Percentiles rank a stretch among this genome's conserved stretches.
phyloP scores from a whole-genome alignment of 2,797 vertebrate genomes.

The Cossypha niveicapilla region DNA sequence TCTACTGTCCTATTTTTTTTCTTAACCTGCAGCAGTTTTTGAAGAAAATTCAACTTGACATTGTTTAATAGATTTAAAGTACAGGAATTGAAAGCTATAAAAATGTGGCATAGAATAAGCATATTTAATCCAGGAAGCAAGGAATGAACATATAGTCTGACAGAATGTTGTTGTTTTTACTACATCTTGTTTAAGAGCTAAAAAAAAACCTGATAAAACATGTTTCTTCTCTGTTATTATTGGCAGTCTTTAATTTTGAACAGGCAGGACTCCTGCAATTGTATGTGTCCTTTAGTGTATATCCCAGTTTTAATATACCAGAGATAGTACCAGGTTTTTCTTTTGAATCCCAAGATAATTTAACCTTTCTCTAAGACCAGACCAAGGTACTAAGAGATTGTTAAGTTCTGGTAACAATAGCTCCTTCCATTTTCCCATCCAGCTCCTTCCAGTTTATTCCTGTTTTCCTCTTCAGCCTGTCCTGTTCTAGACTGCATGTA shows the following conservation, averaged over 20 bases:
- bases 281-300: background rate
- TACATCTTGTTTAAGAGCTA: slow-evolving; percentile 60
- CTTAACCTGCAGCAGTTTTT: slow-evolving; percentile 66
- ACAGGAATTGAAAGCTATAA: slow-evolving; percentile 68
- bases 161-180: slow-evolving; percentile 64
- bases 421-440: background rate
- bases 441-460: background rate
- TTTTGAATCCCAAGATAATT: background rate
- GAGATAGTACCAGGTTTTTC: background rate
- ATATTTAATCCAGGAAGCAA: slow-evolving; percentile 62
- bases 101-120: slow-evolving; percentile 66
- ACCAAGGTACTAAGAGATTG: background rate
- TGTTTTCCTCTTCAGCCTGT: background rate
- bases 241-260: background rate
- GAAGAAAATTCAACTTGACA: slow-evolving; percentile 67
- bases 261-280: background rate
- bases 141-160: slow-evolving; percentile 54
- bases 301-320: background rate
- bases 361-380: background rate
- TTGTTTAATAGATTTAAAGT: slow-evolving; percentile 73
- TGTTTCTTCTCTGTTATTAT: background rate
- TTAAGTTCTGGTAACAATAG: background rate
- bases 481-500: background rate
- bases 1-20: slow-evolving; percentile 52
- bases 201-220: slow-evolving; percentile 58